Evolutionary conservation across 2,888 invertebrate genomes (phyloP), one percentile per base, ranked within the genome.

Genomic region (Ferrisia virgata): DNA sequence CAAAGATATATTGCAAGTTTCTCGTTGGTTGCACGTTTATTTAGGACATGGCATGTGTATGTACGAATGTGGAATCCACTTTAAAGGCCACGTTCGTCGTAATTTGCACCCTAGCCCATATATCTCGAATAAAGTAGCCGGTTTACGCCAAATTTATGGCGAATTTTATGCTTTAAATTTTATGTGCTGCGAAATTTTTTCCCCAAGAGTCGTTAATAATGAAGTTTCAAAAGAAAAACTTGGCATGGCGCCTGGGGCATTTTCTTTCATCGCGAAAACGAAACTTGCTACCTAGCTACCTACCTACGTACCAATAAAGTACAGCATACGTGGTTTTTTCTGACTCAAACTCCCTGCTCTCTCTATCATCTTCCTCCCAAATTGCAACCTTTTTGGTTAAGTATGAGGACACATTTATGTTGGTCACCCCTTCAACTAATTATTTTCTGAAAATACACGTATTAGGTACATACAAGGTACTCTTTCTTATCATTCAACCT

Each of bases 171-270:
- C 64, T 64, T 15, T 28, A 64, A 64, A 64, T 64, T 64, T 64
- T 28, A 64, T 64, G 64, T 13, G 64, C 64, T 64, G 64, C 64
- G 64, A 64, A 64, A 64, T 64, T 64, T 64, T 64, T 64, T 9
- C 28, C 64, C 64, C 64, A 15, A 64, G 64, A 64, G 64, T 64
- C 64, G 64, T 64, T 64, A 64, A 64, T 64, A 64, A 64, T 64
- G 64, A 64, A 64, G 64, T 64, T 64, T 64, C 13, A 64, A 64
- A 64, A 13, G 64, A 64, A 64, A 64, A n/a, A 64, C 13, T 64
- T 64, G 64, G 64, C 64, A 25, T 64, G 64, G 64, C 64, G 64
- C 64, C 64, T 64, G 25, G 64, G 64, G 64, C 64, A 64, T 64
- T 64, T 64, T 64, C 64, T 64, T 64, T 64, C 64, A 64, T 64